Evolutionary conservation across 2,797 vertebrate species (phyloP).

Genomic region (Sebastes steindachneri): DNA sequence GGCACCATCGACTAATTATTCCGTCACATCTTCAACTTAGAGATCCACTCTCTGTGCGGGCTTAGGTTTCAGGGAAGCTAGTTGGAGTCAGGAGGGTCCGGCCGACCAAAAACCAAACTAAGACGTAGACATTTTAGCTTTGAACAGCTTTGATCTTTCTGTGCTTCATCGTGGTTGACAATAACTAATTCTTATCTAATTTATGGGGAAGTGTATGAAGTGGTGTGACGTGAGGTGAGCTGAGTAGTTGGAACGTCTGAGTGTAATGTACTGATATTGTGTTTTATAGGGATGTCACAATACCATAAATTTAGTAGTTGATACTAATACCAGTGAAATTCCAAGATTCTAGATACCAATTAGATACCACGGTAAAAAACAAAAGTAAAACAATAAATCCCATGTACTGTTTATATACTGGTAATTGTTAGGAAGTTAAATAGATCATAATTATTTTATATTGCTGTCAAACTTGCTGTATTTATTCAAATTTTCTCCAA

Average conservation of each 20-base stretch:
- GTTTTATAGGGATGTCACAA: background rate
- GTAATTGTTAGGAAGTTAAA: too few relatives aligned
- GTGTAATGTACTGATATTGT: background rate
- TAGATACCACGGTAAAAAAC: too few relatives aligned
- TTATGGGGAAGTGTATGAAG: background rate
- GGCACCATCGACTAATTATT: constrained; percentile 67
- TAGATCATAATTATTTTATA: too few relatives aligned
- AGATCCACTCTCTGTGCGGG: background rate
- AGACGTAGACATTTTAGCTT: background rate
- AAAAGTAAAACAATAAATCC: too few relatives aligned
- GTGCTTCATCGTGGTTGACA: background rate
- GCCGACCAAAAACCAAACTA: background rate
- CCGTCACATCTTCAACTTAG: constrained; percentile 50
- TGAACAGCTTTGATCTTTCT: background rate
- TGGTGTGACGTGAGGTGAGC: background rate
- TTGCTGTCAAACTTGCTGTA: too few relatives aligned
- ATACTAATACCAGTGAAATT: too few relatives aligned
- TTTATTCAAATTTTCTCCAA: too few relatives aligned
- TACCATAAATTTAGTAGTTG: too few relatives aligned
- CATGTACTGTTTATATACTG: too few relatives aligned
- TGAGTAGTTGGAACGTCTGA: background rate
- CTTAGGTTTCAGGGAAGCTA: background rate
- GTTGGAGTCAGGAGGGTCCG: background rate
- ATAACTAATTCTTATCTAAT: background rate
- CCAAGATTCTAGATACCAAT: too few relatives aligned